These are phyloP conservation scores for Heliothis subflexa DNA, from an alignment of 1,140 invertebrate species.

Conservation along the genomic window DNA sequence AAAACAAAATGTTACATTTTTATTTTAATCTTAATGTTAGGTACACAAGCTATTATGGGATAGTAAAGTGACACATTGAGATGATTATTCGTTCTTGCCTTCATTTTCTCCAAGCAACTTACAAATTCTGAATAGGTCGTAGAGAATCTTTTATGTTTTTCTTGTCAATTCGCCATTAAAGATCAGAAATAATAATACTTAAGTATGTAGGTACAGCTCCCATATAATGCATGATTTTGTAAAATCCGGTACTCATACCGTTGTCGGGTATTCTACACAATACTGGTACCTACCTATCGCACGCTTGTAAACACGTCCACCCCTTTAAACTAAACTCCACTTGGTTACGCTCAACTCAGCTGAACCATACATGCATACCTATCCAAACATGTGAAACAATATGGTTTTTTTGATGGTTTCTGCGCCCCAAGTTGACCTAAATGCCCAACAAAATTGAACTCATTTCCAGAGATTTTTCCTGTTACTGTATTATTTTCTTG, in stretches of 20 bases:
- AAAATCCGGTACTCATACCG: neutral
- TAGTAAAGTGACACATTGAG: too few species aligned
- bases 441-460: slow-evolving; percentile 38
- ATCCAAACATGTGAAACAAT: slow-evolving; percentile 25
- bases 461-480: slow-evolving; percentile 40
- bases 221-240: neutral
- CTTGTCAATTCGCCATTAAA: too few species aligned
- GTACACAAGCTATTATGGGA: too few species aligned
- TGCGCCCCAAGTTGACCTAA: slow-evolving; percentile 37
- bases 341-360: slow-evolving; percentile 11
- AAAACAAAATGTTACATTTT: neutral
- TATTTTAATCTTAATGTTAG: neutral
- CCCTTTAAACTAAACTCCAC: slow-evolving; percentile 24
- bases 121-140: too few species aligned
- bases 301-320: neutral
- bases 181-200: too few species aligned
- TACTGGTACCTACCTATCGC: neutral
- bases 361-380: slow-evolving; percentile 9
- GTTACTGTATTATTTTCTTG: slow-evolving; percentile 34
- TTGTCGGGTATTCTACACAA: neutral
- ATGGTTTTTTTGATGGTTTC: slow-evolving; percentile 27
- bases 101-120: too few species aligned
- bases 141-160: too few species aligned
- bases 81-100: too few species aligned
- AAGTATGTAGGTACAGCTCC: neutral